phyloP scores from a whole-genome alignment of 2,888 invertebrate species.

The Anoplius nigerrimus region DNA sequence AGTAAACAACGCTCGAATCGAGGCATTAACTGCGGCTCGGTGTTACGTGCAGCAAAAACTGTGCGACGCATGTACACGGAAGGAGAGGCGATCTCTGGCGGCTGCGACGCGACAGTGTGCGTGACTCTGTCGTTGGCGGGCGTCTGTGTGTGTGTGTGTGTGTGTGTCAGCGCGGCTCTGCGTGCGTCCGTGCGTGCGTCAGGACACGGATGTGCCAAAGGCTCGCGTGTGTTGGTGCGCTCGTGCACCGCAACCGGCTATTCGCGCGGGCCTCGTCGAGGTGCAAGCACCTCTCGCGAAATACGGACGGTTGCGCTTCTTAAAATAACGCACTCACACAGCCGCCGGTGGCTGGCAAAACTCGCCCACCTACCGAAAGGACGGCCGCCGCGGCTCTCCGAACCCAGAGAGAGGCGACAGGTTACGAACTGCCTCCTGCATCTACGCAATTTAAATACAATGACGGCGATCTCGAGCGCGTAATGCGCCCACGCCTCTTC shows the following conservation, averaged over 20 bases:
- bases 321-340: constrained; percentile 43
- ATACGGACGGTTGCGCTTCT: constrained; percentile 26
- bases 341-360: constrained; percentile 2
- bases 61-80: too few relatives aligned
- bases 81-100: too few relatives aligned
- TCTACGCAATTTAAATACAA: constrained; percentile 42
- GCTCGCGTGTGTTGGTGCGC: constrained; percentile 2
- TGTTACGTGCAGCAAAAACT: too few relatives aligned
- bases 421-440: constrained; percentile 33
- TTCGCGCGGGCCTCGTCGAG: constrained; percentile 16
- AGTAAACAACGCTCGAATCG: too few relatives aligned
- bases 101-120: too few relatives aligned
- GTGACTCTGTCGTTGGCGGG: too few relatives aligned
- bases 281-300: constrained; percentile 22
- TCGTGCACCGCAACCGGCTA: constrained; percentile 1
- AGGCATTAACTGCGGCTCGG: too few relatives aligned
- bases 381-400: constrained; percentile 6
- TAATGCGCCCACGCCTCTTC: constrained; percentile 23
- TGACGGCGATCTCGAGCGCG: constrained; percentile 24
- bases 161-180: too few relatives aligned
- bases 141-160: too few relatives aligned
- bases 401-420: constrained; percentile 14
- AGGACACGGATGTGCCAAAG: not conserved
- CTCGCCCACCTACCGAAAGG: constrained; percentile 26
- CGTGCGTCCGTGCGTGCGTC: constrained; percentile 7